These are phyloP conservation scores for Labrus mixtus DNA, from an alignment of 2,113 vertebrate genomes.

Conservation along the genomic window DNA sequence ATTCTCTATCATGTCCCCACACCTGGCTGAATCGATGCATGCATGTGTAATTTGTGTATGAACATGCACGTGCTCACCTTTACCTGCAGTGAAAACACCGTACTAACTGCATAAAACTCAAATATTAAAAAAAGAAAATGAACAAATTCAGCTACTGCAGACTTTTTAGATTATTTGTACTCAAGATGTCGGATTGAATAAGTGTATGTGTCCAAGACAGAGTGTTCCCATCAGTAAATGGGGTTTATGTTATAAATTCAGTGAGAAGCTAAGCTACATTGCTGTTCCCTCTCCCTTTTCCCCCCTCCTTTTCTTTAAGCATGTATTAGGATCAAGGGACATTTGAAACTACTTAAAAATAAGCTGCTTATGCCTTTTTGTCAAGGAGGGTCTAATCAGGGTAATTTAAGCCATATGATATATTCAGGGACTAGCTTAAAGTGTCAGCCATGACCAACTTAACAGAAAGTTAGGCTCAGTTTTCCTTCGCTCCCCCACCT, in stretches of 20 bases:
- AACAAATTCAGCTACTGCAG: constrained; percentile 6
- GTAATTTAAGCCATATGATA: constrained; percentile 75
- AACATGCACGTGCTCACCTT: not conserved
- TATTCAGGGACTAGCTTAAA: constrained; percentile 66
- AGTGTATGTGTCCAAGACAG: not conserved
- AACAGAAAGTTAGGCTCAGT: constrained; percentile 62
- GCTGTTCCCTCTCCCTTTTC: constrained; percentile 33
- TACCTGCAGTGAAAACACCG: not conserved
- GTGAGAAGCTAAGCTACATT: constrained; percentile 53
- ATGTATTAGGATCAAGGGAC: constrained; percentile 69
- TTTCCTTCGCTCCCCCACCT: constrained; percentile 38
- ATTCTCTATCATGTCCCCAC: constrained; percentile 12
- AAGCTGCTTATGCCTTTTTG: constrained; percentile 80
- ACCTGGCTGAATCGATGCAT: not conserved
- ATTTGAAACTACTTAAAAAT: constrained; percentile 77
- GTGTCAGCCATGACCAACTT: constrained; percentile 76
- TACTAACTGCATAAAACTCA: not conserved
- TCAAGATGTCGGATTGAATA: constrained; percentile 7
- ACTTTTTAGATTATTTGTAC: constrained; percentile 8
- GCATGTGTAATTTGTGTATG: not conserved
- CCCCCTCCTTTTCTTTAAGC: constrained; percentile 37
- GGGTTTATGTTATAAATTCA: constrained; percentile 46
- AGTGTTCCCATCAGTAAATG: constrained; percentile 42
- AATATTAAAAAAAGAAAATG: not conserved
- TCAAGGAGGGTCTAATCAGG: constrained; percentile 73